These are phyloP conservation scores for Rhipidura dahli DNA, from an alignment of 2,113 vertebrate species.

Conservation along the genomic window DNA sequence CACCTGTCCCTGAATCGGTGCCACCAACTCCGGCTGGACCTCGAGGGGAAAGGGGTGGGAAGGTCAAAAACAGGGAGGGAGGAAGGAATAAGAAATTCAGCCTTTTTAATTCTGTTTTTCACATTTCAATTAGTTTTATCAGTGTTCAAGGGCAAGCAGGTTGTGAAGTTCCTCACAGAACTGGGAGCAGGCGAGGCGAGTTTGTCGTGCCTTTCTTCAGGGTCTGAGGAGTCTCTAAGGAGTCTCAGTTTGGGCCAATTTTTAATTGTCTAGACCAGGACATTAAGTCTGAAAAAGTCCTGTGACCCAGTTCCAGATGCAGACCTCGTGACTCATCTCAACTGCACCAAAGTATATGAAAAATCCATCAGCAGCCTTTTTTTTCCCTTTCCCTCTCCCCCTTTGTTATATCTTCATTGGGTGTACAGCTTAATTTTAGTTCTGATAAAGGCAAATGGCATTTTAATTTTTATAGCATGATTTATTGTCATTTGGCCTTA, in stretches of 20 bases:
- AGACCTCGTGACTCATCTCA: not conserved
- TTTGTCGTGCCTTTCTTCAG: not conserved
- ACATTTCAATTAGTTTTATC: not conserved
- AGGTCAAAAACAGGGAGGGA: not conserved
- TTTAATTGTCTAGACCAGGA: not conserved
- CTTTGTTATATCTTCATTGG: not conserved
- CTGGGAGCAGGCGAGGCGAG: not conserved
- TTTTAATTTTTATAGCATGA: constrained; percentile 32
- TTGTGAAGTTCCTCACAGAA: not conserved
- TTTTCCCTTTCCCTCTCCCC: not conserved
- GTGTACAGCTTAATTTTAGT: not conserved
- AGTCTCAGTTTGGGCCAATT: not conserved
- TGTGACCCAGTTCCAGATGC: not conserved
- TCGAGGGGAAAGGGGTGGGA: not conserved
- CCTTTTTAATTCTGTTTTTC: not conserved
- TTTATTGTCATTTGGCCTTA: constrained; percentile 40
- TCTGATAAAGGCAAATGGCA: constrained; percentile 17
- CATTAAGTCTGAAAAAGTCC: not conserved
- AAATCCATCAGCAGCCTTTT: not conserved
- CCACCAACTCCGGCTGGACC: not conserved
- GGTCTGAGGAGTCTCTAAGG: not conserved
- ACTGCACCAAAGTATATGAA: not conserved
- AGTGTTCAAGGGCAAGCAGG: not conserved
- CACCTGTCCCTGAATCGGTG: not conserved
- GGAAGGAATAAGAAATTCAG: not conserved